Evolutionary conservation across 2,113 vertebrate species (phyloP), one percentile per base, ranked within the genome.

Genomic region (Hippocampus zosterae): DNA sequence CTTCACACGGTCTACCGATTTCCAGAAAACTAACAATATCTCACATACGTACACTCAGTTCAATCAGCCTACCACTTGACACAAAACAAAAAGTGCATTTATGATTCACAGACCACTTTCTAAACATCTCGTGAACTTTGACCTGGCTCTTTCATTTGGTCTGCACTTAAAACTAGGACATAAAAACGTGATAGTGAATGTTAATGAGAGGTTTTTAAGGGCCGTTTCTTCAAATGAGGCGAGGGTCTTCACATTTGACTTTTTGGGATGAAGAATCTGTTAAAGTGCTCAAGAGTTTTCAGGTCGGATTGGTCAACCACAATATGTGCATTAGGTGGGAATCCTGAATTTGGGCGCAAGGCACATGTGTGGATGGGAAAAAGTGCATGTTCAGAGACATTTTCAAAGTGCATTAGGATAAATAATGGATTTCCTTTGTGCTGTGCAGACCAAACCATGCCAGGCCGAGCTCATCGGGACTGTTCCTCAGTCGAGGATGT

Each of bases 401-500:
- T 25, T 74, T 75, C 15, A 80, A 86, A 78, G 77, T 81, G 81
- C 81, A 75, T 50, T 75, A 15, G 8, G 40, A 46, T 18, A 82
- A 79, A n/a, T 37, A 59, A 68, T 64, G 2, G 52, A 25, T 57
- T 71, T 67, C 12, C 71, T 65, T 70, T 23, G 29, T 12, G 21
- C 27, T 69, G 78, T 89, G 88, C 88, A 91, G 84, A 89, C 83
- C 88, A 91, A 91, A 91, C 89, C 60, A 74, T 77, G 44, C 73
- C 77, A 61, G 73, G 65, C 63, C 23, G 53, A 71, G 40, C 69
- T 81, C 33, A 12, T 61, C 64, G 12, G 16, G 15, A 33, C 73
- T 56, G 33, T 8, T 53, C 77, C 80, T 94, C 91, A 96, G 87
- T 92, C 93, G 21, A 95, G 84, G 76, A 95, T 94, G 83, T 99